phyloP scores from a whole-genome alignment of 2,113 vertebrate species.

The Equus quagga region DNA sequence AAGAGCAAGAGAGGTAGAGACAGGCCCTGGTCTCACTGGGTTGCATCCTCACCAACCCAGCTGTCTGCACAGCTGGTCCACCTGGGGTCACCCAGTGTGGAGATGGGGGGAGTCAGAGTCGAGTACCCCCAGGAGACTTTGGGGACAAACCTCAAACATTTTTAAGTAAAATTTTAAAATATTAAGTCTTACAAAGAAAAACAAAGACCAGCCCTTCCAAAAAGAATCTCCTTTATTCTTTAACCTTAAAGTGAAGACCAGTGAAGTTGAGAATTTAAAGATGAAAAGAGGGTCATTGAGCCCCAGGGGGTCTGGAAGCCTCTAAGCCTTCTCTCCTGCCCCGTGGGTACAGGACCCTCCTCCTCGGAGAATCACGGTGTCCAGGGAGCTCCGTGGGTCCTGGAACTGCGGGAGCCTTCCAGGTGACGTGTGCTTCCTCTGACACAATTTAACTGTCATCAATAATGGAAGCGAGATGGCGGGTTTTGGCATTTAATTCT shows the following conservation, averaged over 20 bases:
- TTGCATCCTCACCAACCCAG: neutral
- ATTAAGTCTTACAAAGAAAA: neutral
- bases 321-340: neutral
- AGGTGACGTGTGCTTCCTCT: neutral
- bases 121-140: neutral
- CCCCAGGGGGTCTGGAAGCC: neutral
- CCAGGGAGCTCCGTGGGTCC: neutral
- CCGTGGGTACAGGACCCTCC: rapidly evolving
- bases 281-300: neutral
- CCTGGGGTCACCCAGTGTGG: neutral
- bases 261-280: neutral
- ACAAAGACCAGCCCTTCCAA: neutral
- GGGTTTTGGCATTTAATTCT: neutral
- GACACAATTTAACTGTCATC: neutral
- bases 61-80: neutral
- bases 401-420: neutral
- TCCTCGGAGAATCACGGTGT: neutral
- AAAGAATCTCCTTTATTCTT: neutral
- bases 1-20: neutral
- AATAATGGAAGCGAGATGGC: neutral
- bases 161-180: neutral
- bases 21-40: neutral
- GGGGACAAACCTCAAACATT: neutral
- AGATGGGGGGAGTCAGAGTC: neutral
- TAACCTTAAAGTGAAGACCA: neutral